Evolutionary conservation across 2,888 invertebrate genomes (phyloP).

Genomic region (Chloromyia formosa): DNA sequence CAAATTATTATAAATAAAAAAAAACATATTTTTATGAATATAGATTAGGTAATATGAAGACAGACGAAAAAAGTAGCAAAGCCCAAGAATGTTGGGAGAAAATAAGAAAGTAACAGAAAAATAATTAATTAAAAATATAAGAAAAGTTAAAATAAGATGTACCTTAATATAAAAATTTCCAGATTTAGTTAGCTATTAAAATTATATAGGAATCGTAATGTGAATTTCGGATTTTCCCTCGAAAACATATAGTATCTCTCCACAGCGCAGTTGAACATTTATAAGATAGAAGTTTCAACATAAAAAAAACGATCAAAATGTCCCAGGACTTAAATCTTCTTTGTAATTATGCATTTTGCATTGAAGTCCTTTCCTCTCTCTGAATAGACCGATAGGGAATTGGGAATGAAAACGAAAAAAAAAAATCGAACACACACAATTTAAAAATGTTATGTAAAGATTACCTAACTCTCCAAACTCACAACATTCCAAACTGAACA

Average conservation of each 20-base stretch:
- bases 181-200: slow-evolving; percentile 38
- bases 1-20: slow-evolving; percentile 22
- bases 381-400: too few relatives aligned
- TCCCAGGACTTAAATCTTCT: too few relatives aligned
- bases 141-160: slow-evolving; percentile 8
- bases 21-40: background rate
- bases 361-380: too few relatives aligned
- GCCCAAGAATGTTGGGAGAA: background rate
- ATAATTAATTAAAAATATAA: too few relatives aligned
- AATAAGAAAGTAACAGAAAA: slow-evolving; percentile 19
- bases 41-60: slow-evolving; percentile 8
- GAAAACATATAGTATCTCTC: too few relatives aligned
- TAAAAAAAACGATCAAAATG: too few relatives aligned
- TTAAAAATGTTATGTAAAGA: too few relatives aligned
- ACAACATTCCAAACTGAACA: slow-evolving; percentile 13
- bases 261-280: background rate
- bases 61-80: slow-evolving; percentile 5
- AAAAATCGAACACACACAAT: background rate
- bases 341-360: too few relatives aligned
- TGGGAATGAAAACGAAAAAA: too few relatives aligned
- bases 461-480: slow-evolving; percentile 6
- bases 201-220: background rate
- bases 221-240: too few relatives aligned
- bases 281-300: too few relatives aligned
- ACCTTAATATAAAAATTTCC: slow-evolving; percentile 33